Base-by-base conservation (phyloP, 2,797 vertebrate genomes). In the Malurus leucopterus region DNA sequence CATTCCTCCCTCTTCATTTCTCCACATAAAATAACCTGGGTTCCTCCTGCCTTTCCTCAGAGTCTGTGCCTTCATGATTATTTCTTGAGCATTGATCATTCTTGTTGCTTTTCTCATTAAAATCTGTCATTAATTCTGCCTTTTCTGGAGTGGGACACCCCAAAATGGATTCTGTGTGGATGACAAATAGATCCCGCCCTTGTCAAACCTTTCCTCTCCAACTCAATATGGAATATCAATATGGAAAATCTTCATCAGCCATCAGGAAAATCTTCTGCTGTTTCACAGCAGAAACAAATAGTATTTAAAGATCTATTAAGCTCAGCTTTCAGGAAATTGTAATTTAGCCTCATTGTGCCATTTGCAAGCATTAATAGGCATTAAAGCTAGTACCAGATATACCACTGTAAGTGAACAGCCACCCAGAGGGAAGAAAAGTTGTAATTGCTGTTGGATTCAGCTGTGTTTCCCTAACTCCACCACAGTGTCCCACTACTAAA, bases 251-350 rank as follows among this genome's bases (percentile, higher is more conserved):
- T 89, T 76, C 50, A 63, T 54, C 40, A 50, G 61, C 44, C 51
- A 36, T 36, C 36, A 36, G 36, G 36, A 36, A 36, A 36, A 36
- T 36, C 36, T 36, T 36, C 36, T 36, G 36, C 36, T 36, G 36
- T 36, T 36, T 36, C 36, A 54, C 2, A 6, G 51, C 19, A 90
- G 81, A 89, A 89, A 80, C 62, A 67, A 84, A 81, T 27, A 73
- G 32, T 64, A 73, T 84, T 89, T 86, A 70, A 94, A 71, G 17
- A 26, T 78, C 65, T 82, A 18, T 86, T 80, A 88, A 63, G 49
- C 63, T 93, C 63, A 86, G 29, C 70, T 86, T 86, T 94, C 87
- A 94, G 78, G 49, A 92, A 82, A 90, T 57, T 72, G 62, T 61
- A 75, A 8, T 64, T 71, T 79, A 74, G 72, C 61, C 50, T 85